Evolutionary conservation across 2,888 invertebrate species (phyloP).

Genomic region (Tinea semifulvella): DNA sequence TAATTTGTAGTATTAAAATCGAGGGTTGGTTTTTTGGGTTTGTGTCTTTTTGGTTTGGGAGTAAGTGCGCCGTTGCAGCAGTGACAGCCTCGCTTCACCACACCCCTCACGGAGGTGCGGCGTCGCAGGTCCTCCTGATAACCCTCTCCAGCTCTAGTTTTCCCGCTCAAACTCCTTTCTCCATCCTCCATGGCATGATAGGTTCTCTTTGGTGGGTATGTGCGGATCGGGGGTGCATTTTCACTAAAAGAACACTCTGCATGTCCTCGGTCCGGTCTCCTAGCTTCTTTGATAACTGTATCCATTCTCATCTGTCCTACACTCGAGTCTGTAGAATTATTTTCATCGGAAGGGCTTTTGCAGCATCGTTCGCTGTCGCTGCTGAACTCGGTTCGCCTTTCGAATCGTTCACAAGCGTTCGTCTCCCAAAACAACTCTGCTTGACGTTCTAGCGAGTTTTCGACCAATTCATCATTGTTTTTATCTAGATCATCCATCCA

Average conservation of each 20-base stretch:
- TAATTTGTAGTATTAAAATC: no score
- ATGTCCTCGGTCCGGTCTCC: slow-evolving; percentile 34
- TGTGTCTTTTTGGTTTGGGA: slow-evolving; percentile 54
- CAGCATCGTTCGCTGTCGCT: slow-evolving; percentile 61
- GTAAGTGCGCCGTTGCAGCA: slow-evolving; percentile 69
- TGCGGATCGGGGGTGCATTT: slow-evolving; percentile 38
- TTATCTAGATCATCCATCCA: neutral
- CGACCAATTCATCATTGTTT: slow-evolving; percentile 30
- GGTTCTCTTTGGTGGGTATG: slow-evolving; percentile 43
- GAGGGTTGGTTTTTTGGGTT: slow-evolving; percentile 33
- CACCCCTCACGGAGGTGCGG: slow-evolving; percentile 58
- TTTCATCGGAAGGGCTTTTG: slow-evolving; percentile 51
- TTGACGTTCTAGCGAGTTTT: slow-evolving; percentile 32
- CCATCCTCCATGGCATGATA: slow-evolving; percentile 33
- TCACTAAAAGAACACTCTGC: slow-evolving; percentile 44
- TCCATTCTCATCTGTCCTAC: slow-evolving; percentile 49
- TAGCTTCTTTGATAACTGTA: slow-evolving; percentile 55
- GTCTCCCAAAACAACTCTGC: slow-evolving; percentile 58
- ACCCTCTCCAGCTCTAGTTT: slow-evolving; percentile 38
- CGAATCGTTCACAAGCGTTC: slow-evolving; percentile 56
- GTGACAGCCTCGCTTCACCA: slow-evolving; percentile 69
- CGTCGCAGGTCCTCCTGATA: slow-evolving; percentile 29
- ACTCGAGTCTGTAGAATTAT: slow-evolving; percentile 51
- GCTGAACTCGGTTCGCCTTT: slow-evolving; percentile 47
- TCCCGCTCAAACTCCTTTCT: slow-evolving; percentile 52